A percentile compares a stretch with the other conserved stretches of the same genome.
phyloP scores from a whole-genome alignment of 2,797 vertebrate species.

The Caiman crocodilus region DNA sequence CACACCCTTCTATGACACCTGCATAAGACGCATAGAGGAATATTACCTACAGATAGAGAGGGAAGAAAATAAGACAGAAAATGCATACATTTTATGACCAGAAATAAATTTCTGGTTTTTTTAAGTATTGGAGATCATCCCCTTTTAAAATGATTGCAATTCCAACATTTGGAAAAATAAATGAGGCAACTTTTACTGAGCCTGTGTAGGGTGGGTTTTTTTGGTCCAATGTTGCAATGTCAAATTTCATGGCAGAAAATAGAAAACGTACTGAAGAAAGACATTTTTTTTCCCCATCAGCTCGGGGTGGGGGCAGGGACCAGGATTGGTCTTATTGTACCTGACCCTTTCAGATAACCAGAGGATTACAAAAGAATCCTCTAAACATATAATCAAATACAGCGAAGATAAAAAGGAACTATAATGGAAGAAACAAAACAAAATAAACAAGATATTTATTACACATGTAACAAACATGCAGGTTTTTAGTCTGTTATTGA shows the following conservation, averaged over 20 bases:
- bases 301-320: not conserved
- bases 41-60: not conserved
- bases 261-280: not conserved
- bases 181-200: not conserved
- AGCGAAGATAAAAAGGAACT: not conserved
- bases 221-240: not conserved
- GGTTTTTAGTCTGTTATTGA: not conserved
- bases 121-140: not conserved
- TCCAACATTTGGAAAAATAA: not conserved
- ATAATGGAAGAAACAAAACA: not conserved
- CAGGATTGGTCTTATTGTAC: accelerated
- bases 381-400: not conserved
- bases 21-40: not conserved
- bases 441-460: not conserved
- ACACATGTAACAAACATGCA: not conserved
- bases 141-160: not conserved
- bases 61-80: not conserved
- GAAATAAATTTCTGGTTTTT: not conserved
- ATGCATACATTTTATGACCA: not conserved
- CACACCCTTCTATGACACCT: not conserved
- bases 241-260: not conserved
- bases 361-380: not conserved
- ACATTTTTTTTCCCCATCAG: not conserved
- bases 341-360: not conserved
- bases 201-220: not conserved